These are phyloP conservation scores for Antitype chi DNA, from an alignment of 2,888 invertebrate genomes.

Conservation along the genomic window DNA sequence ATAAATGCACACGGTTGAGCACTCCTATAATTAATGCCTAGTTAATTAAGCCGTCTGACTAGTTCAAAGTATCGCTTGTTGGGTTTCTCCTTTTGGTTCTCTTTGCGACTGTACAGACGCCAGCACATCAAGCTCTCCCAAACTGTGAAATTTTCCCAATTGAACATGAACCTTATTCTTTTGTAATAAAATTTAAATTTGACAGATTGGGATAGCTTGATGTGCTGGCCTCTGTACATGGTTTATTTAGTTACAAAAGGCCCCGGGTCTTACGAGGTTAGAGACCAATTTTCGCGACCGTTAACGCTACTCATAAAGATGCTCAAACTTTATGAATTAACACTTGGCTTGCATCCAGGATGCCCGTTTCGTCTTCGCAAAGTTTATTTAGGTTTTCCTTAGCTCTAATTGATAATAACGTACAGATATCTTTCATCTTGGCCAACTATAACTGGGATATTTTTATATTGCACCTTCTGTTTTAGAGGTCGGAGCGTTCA, in stretches of 20 bases:
- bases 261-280: slow-evolving; percentile 41
- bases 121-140: too few species aligned
- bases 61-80: slow-evolving; percentile 53
- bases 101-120: slow-evolving; percentile 30
- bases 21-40: slow-evolving; percentile 55
- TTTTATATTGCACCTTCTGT: slow-evolving; percentile 66
- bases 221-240: slow-evolving; percentile 1
- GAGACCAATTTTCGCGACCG: slow-evolving; percentile 72
- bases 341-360: slow-evolving; percentile 82
- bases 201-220: too few species aligned
- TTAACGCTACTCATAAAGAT: slow-evolving; percentile 81
- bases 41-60: slow-evolving; percentile 58
- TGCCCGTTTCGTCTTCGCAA: slow-evolving; percentile 69
- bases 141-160: too few species aligned
- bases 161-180: too few species aligned
- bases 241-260: slow-evolving; percentile 49
- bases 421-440: slow-evolving; percentile 79
- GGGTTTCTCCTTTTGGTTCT: slow-evolving; percentile 39
- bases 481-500: slow-evolving; percentile 64
- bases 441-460: slow-evolving; percentile 64
- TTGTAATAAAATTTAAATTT: too few species aligned
- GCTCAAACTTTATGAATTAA: slow-evolving; percentile 86
- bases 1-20: slow-evolving; percentile 27
- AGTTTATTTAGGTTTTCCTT: slow-evolving; percentile 83
- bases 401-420: slow-evolving; percentile 84